phyloP scores from a whole-genome alignment of 2,113 vertebrate genomes.

The Sceloporus undulatus region DNA sequence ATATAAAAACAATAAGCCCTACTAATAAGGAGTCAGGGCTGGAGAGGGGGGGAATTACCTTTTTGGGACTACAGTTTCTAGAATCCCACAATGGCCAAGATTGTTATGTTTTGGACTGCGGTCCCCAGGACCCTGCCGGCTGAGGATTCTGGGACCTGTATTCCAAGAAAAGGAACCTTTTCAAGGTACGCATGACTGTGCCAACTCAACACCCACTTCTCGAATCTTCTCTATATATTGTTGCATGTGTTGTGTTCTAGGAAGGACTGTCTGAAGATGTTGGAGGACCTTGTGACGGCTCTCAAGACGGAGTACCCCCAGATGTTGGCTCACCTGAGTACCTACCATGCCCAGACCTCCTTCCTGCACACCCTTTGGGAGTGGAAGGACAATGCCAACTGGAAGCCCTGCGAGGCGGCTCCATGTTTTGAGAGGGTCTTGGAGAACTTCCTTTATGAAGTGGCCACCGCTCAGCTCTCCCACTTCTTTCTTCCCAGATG shows the following conservation, averaged over 20 bases:
- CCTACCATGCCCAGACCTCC: conserved; percentile 74
- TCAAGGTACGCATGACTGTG: no score
- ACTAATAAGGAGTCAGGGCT: no score
- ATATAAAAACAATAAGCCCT: no score
- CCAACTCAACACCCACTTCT: no score
- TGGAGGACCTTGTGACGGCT: conserved; percentile 73
- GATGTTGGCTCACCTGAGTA: conserved; percentile 67
- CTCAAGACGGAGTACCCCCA: conserved; percentile 69
- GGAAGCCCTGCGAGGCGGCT: conserved; percentile 60
- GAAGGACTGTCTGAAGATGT: conserved; percentile 72
- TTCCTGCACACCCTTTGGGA: conserved; percentile 74
- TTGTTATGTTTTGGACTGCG: no score
- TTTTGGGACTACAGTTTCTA: no score
- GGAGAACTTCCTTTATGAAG: conserved; percentile 61
- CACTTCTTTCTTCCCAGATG: conserved; percentile 73
- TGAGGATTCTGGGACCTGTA: no score
- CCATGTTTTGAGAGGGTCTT: conserved; percentile 72
- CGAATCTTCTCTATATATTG: no score
- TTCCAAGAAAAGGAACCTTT: no score
- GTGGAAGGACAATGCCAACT: conserved; percentile 57
- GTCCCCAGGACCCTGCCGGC: no score
- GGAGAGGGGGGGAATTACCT: no score
- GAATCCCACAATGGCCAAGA: no score
- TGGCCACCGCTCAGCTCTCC: conserved; percentile 54
- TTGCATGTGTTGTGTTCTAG: conserved; percentile 43